phyloP scores from a whole-genome alignment of 2,797 vertebrate genomes.

The Chaenodraco wilsoni region DNA sequence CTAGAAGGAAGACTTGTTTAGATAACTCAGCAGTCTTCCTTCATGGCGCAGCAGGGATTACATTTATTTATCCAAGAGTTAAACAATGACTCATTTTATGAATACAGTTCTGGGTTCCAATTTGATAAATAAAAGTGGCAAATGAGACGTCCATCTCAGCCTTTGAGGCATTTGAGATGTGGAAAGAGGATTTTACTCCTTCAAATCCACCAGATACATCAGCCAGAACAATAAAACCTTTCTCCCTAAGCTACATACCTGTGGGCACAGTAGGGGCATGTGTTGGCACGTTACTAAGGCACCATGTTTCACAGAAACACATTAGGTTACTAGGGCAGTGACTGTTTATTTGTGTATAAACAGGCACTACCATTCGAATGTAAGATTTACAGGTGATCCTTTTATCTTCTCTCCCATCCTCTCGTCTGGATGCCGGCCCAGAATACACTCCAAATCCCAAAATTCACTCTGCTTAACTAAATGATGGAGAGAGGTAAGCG shows the following conservation, averaged over 20 bases:
- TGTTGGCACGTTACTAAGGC: constrained; percentile 54
- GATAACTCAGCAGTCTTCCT: constrained; percentile 10
- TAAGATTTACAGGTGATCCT: constrained; percentile 58
- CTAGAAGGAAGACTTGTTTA: constrained; percentile 9
- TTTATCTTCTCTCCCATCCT: constrained; percentile 40
- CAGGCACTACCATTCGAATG: constrained; percentile 33
- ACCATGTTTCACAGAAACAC: constrained; percentile 58
- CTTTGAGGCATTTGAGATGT: constrained; percentile 13
- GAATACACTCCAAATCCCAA: constrained; percentile 55
- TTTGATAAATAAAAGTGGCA: constrained; percentile 15
- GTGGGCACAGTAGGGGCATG: constrained; percentile 30
- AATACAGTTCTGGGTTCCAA: constrained; percentile 6
- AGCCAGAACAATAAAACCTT: constrained; percentile 43
- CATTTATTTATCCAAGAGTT: constrained; percentile 31
- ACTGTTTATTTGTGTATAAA: constrained; percentile 53
- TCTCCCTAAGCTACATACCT: constrained; percentile 35
- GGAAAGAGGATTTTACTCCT: constrained; percentile 23
- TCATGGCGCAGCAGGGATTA: constrained; percentile 22
- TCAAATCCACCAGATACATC: constrained; percentile 29
- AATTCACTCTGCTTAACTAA: constrained; percentile 50
- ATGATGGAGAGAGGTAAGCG: constrained; percentile 18
- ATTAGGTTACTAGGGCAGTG: constrained; percentile 59
- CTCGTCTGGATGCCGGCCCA: constrained; percentile 51
- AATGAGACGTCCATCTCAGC: not conserved
- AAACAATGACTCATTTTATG: constrained; percentile 32